Evolutionary conservation across 2,888 invertebrate species (phyloP).

Genomic region (Thalpophila matura): DNA sequence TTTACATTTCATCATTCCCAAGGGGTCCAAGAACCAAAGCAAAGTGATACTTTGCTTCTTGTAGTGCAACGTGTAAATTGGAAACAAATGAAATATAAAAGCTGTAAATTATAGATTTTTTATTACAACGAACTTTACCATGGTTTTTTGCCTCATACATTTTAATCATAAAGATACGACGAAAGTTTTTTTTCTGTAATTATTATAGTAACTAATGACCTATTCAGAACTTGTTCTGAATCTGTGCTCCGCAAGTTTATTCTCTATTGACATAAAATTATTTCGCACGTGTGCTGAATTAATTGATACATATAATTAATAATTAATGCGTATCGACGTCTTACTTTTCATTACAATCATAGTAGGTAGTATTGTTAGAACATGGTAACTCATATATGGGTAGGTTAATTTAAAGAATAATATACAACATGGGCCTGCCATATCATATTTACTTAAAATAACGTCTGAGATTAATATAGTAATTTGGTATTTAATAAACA

Average conservation of each 20-base stretch:
- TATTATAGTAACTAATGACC: constrained; percentile 63
- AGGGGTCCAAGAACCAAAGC: constrained; percentile 1
- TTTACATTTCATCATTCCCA: constrained; percentile 30
- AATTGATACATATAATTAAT: constrained; percentile 48
- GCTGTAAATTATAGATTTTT: constrained; percentile 31
- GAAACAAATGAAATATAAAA: constrained; percentile 28
- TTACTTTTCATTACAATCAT: constrained; percentile 58
- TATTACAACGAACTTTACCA: constrained; percentile 18
- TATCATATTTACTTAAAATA: constrained; percentile 28
- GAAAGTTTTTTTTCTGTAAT: constrained; percentile 63
- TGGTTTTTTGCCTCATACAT: constrained; percentile 31
- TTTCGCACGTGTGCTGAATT: constrained; percentile 52
- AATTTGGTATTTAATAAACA: constrained; percentile 16
- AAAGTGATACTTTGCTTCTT: constrained; percentile 23
- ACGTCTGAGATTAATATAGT: constrained; percentile 18
- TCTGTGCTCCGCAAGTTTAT: constrained; percentile 54
- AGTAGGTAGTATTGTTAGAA: constrained; percentile 35
- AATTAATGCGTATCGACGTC: constrained; percentile 47
- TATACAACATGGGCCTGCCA: background rate
- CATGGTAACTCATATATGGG: constrained; percentile 28
- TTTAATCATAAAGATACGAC: constrained; percentile 30
- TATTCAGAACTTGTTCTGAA: constrained; percentile 68
- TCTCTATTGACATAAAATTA: constrained; percentile 64
- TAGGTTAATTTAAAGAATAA: constrained; percentile 28
- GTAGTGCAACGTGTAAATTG: constrained; percentile 19